phyloP scores from a whole-genome alignment of 2,113 vertebrate species.

The Poecilia latipinna region DNA sequence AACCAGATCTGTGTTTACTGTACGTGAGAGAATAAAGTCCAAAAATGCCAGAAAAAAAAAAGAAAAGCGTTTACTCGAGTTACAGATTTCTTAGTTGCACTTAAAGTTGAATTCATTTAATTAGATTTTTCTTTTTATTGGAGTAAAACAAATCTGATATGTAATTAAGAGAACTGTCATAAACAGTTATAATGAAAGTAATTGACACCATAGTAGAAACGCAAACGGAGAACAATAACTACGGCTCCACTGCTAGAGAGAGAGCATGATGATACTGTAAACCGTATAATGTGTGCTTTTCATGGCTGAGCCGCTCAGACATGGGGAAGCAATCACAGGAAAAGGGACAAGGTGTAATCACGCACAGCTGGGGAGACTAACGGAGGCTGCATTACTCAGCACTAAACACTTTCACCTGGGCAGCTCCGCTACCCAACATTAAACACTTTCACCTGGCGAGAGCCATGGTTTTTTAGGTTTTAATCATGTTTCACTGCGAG shows the following conservation, averaged over 20 bases:
- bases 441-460: constrained; percentile 71
- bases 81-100: background rate
- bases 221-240: background rate
- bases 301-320: constrained; percentile 87
- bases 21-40: constrained; percentile 1
- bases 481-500: constrained; percentile 52
- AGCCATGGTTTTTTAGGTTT: constrained; percentile 33
- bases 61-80: background rate
- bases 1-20: constrained; percentile 6
- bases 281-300: constrained; percentile 83
- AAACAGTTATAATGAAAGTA: background rate
- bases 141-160: too few relatives aligned
- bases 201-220: background rate
- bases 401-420: constrained; percentile 77
- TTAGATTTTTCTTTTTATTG: too few relatives aligned
- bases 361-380: constrained; percentile 65
- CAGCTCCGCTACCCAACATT: constrained; percentile 48
- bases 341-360: constrained; percentile 62
- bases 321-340: constrained; percentile 80
- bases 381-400: constrained; percentile 59
- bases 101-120: background rate
- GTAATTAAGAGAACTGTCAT: too few relatives aligned
- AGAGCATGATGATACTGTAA: constrained; percentile 33
- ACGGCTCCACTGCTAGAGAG: background rate
- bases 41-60: background rate